Evolutionary conservation across 2,888 invertebrate species (phyloP), one percentile per base, ranked within the genome.

Genomic region (Neria commutata): DNA sequence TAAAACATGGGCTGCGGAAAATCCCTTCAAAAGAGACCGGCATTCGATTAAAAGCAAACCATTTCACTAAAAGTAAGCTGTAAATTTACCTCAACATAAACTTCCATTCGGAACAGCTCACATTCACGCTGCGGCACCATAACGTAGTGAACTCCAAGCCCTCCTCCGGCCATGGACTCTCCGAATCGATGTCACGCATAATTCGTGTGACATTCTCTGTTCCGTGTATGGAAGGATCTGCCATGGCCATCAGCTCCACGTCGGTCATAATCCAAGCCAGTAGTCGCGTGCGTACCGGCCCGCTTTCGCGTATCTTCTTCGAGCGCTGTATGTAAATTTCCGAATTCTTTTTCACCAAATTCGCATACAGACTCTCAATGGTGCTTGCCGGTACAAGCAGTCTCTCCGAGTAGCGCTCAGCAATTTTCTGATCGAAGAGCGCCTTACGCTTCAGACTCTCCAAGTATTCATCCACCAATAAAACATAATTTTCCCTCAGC

Each of bases 241-340:
- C 94, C 71, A 98, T 85, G 8, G 91, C 89, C 57, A 91, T 80
- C 19, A 87, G 74, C 46, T 83, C 78, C 54, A 86, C 79, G 67
- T 91, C 87, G 2, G 89, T 86, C 83, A 96, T 87, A 48, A 88
- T 88, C 91, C 96, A 96, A 0, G 93, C 91, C 65, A 97, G 91
- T 14, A 99, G 85, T 40, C 93, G 85, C 0, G 90, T 90, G 45
- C 92, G 83, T 40, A 87, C 85, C 0, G 89, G 87, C 0, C 83
- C 83, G 21, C 87, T 83, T 64, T 84, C 83, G 23, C 81, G 81
- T 71, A 86, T 84, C 64, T 69, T 91, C 78, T 88, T 88, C 42
- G 91, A 92, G 24, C 95, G 84, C 80, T 97, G 94, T 58, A 98
- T 91, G 83, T 98, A 99, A 73, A 98, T 97, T 80, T 96, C 94